These are phyloP conservation scores for Clytia hemisphaerica DNA, from an alignment of 30 jellyfish, hydroid and myxozoan species.

Conservation along the genomic window DNA sequence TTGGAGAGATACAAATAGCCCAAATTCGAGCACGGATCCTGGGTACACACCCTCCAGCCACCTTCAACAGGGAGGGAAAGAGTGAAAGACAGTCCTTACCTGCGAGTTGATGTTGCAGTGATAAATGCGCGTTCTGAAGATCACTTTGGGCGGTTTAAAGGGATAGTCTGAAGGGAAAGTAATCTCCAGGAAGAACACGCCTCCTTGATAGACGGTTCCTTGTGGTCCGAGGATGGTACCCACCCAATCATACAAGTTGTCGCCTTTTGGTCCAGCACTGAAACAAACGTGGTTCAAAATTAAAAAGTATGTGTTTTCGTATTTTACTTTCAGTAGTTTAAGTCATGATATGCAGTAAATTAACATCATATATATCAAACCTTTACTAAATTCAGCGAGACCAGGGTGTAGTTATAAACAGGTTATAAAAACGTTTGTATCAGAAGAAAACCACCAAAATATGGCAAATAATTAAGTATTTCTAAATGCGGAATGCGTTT, in stretches of 20 bases:
- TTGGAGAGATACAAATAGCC: no score
- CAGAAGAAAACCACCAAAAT: neutral
- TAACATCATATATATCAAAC: neutral
- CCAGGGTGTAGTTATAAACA: neutral
- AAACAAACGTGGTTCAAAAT: slow-evolving; percentile 4
- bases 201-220: slow-evolving; percentile 90
- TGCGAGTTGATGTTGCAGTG: slow-evolving; percentile 93
- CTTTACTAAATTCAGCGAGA: neutral
- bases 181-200: slow-evolving; percentile 92
- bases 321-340: no score
- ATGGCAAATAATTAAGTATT: no score
- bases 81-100: slow-evolving; percentile 27
- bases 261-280: slow-evolving; percentile 99
- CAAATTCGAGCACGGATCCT: no score
- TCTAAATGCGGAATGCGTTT: no score
- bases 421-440: neutral
- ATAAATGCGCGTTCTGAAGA: slow-evolving; percentile 81
- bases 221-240: slow-evolving; percentile 98
- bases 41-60: no score
- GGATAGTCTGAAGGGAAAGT: slow-evolving; percentile 93
- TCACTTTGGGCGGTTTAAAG: slow-evolving; percentile 95
- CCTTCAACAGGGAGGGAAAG: no score
- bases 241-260: slow-evolving; percentile 92
- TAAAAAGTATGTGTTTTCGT: no score
- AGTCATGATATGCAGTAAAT: no score